These are phyloP conservation scores for Aporrectodea caliginosa DNA, from an alignment of 1,140 invertebrate genomes.

Conservation along the genomic window DNA sequence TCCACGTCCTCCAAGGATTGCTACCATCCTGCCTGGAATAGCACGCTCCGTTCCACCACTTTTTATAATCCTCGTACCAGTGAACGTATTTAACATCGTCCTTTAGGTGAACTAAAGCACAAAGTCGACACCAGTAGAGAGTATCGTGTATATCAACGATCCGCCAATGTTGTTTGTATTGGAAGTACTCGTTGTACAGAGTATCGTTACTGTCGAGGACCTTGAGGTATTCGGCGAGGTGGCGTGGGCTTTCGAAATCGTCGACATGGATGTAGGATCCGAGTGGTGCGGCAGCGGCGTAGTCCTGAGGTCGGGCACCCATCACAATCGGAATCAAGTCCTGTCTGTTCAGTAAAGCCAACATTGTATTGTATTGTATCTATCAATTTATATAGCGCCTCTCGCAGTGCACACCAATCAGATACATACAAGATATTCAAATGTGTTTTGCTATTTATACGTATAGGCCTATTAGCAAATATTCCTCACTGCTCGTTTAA, in stretches of 20 bases:
- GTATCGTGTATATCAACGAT: slow-evolving; percentile 92
- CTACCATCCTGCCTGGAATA: not conserved
- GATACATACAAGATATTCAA: too few relatives aligned
- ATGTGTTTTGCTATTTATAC: too few relatives aligned
- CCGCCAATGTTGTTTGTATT: slow-evolving; percentile 86
- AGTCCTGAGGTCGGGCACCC: slow-evolving; percentile 57
- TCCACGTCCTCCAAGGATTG: not conserved
- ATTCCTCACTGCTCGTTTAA: too few relatives aligned
- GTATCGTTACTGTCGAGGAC: slow-evolving; percentile 42
- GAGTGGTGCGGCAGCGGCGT: slow-evolving; percentile 50
- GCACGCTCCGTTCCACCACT: not conserved
- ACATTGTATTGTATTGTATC: too few relatives aligned
- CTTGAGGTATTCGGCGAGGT: slow-evolving; percentile 78
- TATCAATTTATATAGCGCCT: too few relatives aligned
- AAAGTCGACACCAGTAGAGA: slow-evolving; percentile 42
- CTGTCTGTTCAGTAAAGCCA: slow-evolving; percentile 57
- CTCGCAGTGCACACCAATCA: too few relatives aligned
- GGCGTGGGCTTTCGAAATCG: slow-evolving; percentile 79
- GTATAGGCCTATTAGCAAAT: too few relatives aligned
- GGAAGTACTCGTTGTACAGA: slow-evolving; percentile 49
- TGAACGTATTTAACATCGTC: slow-evolving; percentile 11
- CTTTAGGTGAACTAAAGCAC: not conserved
- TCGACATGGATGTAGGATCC: slow-evolving; percentile 88
- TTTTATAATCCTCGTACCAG: slow-evolving; percentile 5
- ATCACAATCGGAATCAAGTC: slow-evolving; percentile 51